Evolutionary conservation across 2,888 invertebrate genomes (phyloP).

Genomic region (Polymixis lichenea): DNA sequence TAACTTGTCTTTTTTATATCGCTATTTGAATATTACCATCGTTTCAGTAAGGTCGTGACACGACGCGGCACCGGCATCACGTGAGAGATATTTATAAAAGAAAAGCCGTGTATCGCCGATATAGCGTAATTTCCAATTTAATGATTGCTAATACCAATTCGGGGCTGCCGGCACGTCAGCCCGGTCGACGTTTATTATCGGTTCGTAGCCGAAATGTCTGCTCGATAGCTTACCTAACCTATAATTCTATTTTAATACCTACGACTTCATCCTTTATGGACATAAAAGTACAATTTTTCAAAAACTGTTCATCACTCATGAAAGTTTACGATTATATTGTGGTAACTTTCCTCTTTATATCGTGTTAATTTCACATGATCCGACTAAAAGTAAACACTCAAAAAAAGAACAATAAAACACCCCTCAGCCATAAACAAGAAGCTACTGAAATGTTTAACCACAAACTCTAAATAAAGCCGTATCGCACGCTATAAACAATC

Average conservation of each 20-base stretch:
- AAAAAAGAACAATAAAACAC: slow-evolving; percentile 81
- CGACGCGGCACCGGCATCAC: slow-evolving; percentile 89
- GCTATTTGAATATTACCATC: slow-evolving; percentile 90
- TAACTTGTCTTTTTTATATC: slow-evolving; percentile 91
- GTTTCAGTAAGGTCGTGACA: slow-evolving; percentile 88
- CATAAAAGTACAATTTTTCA: slow-evolving; percentile 26
- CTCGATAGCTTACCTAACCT: slow-evolving; percentile 65
- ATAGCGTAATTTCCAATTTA: slow-evolving; percentile 90
- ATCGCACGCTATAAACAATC: slow-evolving; percentile 83
- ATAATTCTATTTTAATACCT: slow-evolving; percentile 68
- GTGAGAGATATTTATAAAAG: slow-evolving; percentile 91
- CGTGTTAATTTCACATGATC: slow-evolving; percentile 75
- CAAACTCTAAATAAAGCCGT: slow-evolving; percentile 87
- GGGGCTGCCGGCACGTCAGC: slow-evolving; percentile 86
- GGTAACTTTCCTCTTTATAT: slow-evolving; percentile 54
- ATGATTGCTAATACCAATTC: slow-evolving; percentile 90
- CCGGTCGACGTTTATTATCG: slow-evolving; percentile 80
- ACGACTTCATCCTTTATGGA: slow-evolving; percentile 45
- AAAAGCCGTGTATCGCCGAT: slow-evolving; percentile 89
- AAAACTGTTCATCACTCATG: slow-evolving; percentile 9
- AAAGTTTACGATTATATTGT: slow-evolving; percentile 26
- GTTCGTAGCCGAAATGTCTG: slow-evolving; percentile 73
- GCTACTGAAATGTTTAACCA: slow-evolving; percentile 88
- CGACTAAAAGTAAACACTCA: slow-evolving; percentile 78
- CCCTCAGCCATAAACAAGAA: slow-evolving; percentile 86